Evolutionary conservation across 2,888 invertebrate genomes (phyloP).

Genomic region (Troides oblongomaculatus): DNA sequence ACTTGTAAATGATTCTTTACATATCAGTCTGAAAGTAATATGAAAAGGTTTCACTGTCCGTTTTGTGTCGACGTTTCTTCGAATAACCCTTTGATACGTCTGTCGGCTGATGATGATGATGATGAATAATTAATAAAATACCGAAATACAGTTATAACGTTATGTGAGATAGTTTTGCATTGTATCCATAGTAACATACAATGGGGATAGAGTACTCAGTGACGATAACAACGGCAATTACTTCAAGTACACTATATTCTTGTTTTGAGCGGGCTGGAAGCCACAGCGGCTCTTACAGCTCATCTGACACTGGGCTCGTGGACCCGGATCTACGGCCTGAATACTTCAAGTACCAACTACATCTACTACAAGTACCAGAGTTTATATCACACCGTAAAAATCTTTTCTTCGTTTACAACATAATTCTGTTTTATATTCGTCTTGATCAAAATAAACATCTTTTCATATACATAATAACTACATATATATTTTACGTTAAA

Average conservation of each 20-base stretch:
- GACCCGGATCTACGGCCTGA: no score
- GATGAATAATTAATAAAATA: background rate
- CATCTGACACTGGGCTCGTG: no score
- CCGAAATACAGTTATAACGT: slow-evolving; percentile 41
- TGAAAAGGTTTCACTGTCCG: no score
- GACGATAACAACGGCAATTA: slow-evolving; percentile 47
- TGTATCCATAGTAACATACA: slow-evolving; percentile 46
- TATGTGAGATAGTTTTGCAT: slow-evolving; percentile 45
- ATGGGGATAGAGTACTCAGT: slow-evolving; percentile 39
- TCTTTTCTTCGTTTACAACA: background rate
- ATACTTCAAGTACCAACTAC: slow-evolving; percentile 35
- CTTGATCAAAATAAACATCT: background rate
- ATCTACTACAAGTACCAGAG: slow-evolving; percentile 32
- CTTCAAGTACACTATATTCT: slow-evolving; percentile 32
- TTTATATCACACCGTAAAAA: slow-evolving; percentile 24
- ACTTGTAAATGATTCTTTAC: no score
- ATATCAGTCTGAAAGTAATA: no score
- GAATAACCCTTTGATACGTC: no score
- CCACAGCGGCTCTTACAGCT: no score
- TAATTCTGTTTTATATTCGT: background rate
- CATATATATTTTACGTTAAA: background rate
- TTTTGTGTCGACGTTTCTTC: no score
- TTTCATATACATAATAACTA: background rate
- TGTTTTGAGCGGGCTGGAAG: no score
- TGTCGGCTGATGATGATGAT: no score